Percentiles rank a stretch among this genome's conserved stretches.
Conservation (phyloP, 2,888 invertebrate genomes). For the Brenthis hecate region DNA sequence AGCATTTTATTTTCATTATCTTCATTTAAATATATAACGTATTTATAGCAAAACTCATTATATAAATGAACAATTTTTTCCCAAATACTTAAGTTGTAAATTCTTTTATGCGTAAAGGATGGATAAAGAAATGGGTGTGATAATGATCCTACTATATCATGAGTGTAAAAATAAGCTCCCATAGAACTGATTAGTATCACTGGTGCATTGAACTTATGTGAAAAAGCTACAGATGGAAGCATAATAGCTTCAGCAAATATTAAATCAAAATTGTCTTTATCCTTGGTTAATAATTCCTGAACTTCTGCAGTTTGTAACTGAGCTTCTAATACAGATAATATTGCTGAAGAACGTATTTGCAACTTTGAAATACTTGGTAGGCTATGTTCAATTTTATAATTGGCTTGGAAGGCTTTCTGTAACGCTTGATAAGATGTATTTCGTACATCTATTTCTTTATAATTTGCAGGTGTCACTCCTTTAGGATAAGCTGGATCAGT, state of each 20-base stretch:
- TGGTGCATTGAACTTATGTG: conserved; percentile 48
- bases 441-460: conserved; percentile 62
- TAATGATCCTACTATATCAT: conserved; percentile 43
- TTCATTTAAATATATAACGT: conserved; percentile 9
- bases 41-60: conserved; percentile 31
- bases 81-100: conserved; percentile 44
- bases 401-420: background rate
- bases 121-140: conserved; percentile 44
- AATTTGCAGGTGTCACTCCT: conserved; percentile 49
- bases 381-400: conserved; percentile 5
- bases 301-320: conserved; percentile 41
- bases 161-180: conserved; percentile 34
- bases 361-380: background rate
- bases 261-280: conserved; percentile 47
- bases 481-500: conserved; percentile 56
- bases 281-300: conserved; percentile 27
- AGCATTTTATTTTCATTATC: conserved; percentile 40
- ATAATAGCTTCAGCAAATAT: conserved; percentile 47
- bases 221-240: conserved; percentile 41
- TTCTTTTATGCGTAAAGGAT: conserved; percentile 3
- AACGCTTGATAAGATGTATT: conserved; percentile 47
- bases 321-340: conserved; percentile 31
- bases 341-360: background rate
- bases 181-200: conserved; percentile 50
- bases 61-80: conserved; percentile 48